Conservation (phyloP, 2,888 invertebrate species). For the Drosophila cracens region DNA sequence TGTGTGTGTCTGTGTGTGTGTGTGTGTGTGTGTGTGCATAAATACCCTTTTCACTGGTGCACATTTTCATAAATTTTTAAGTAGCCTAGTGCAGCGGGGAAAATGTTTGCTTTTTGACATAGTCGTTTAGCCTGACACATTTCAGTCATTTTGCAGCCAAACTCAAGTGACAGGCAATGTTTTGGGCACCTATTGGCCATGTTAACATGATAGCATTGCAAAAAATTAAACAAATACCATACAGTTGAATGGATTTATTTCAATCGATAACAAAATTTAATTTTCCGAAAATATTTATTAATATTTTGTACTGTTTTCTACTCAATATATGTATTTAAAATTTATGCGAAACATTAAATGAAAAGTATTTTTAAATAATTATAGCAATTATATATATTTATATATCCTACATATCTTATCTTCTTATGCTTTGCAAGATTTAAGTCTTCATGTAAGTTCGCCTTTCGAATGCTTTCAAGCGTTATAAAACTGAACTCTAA, state of each 20-base stretch:
- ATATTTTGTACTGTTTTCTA: neutral
- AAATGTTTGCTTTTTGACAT: conserved; percentile 41
- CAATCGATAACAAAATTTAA: neutral
- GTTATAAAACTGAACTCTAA: neutral
- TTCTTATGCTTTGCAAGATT: neutral
- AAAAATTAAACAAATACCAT: neutral
- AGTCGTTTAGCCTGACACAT: conserved; percentile 58
- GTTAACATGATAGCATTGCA: conserved; percentile 4
- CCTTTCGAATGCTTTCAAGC: conserved; percentile 3
- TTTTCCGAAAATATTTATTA: neutral
- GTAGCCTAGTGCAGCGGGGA: conserved; percentile 23
- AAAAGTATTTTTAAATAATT: neutral
- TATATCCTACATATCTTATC: neutral
- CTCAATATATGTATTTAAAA: neutral
- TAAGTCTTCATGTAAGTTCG: too few relatives aligned
- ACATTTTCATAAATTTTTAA: conserved; percentile 61
- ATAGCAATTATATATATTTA: neutral
- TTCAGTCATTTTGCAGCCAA: conserved; percentile 45
- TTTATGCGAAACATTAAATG: neutral
- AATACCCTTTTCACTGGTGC: conserved; percentile 34
- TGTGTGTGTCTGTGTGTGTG: neutral
- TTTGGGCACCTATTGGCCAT: conserved; percentile 10
- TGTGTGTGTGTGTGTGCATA: neutral
- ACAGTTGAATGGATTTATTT: neutral
- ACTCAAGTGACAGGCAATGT: conserved; percentile 33